Evolutionary conservation across 2,888 invertebrate genomes (phyloP), one percentile per base, ranked within the genome.

Genomic region (Tipula unca): DNA sequence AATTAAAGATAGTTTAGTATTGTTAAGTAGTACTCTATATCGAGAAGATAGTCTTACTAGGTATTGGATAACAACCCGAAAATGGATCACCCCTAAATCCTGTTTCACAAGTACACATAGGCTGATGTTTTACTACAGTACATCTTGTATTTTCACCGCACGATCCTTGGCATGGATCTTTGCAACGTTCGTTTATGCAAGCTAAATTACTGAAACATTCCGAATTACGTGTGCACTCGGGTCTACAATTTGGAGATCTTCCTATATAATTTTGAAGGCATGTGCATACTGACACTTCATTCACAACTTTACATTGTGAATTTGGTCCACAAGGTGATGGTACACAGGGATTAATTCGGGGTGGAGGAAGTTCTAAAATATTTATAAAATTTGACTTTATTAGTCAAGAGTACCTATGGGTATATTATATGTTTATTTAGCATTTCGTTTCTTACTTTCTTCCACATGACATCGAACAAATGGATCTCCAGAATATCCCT

Each of bases 81-180:
- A 96, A 96, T 87, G 97, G 97, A 93, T 97, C 95, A 82, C 97
- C 97, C 6, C 94, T 94, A 90, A 94, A 96, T 87, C 95, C 95
- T 86, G 94, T 93, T 88, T 94, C 92, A 89, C 97, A 97, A 87
- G 94, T 94, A 89, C 97, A 97, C 87, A 95, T 92, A 14, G 97
- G 96, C 89, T 95, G 94, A 90, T 97, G 97, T 89, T 95, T 95
- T 87, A 95, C 93, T 87, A 96, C 96, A 88, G 93, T 92, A 90
- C 97, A 97, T 88, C 93, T 93, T 5, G 97, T 94, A 88, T 95
- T 94, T 84, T 93, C 91, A 29, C 97, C 97, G 89, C 97, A 97
- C 85, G 96, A 95, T 39, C 96, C 96, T 86, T 94, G 94, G 89
- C 97, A 97, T 86, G 97, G 97, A 90, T 95, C 96, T 88, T 92